phyloP scores from a whole-genome alignment of 2,888 invertebrate species.

The Cepaea hortensis region DNA sequence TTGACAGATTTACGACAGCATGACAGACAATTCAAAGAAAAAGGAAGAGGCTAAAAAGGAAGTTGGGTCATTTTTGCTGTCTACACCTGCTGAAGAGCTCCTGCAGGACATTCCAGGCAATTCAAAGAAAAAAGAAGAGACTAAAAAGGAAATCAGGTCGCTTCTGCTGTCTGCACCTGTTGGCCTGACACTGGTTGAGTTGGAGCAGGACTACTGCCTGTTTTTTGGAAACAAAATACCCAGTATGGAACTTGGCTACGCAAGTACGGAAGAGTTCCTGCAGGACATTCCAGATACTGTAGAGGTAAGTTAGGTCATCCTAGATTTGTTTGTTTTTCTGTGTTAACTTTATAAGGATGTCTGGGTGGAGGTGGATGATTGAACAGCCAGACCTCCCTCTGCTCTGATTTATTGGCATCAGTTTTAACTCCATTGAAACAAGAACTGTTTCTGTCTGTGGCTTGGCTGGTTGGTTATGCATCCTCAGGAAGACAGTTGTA shows the following conservation, averaged over 20 bases:
- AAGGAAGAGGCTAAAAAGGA: slow-evolving; percentile 60
- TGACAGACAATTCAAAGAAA: slow-evolving; percentile 44
- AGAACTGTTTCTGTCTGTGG: too few species aligned
- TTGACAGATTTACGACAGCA: not conserved
- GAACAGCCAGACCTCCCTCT: too few species aligned
- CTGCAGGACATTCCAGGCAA: slow-evolving; percentile 59
- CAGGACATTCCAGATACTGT: slow-evolving; percentile 65
- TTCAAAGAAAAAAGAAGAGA: slow-evolving; percentile 60
- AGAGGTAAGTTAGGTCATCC: slow-evolving; percentile 1
- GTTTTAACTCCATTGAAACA: too few species aligned
- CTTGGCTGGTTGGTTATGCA: not conserved
- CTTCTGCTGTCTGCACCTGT: slow-evolving; percentile 64
- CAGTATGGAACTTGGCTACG: slow-evolving; percentile 61
- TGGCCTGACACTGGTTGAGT: slow-evolving; percentile 57
- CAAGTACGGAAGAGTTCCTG: slow-evolving; percentile 59
- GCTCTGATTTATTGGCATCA: too few species aligned
- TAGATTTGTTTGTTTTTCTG: not conserved
- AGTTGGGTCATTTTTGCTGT: slow-evolving; percentile 64
- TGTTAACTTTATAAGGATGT: too few species aligned
- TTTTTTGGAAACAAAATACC: slow-evolving; percentile 63
- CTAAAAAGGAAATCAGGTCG: slow-evolving; percentile 63
- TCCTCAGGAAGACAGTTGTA: too few species aligned
- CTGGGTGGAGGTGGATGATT: too few species aligned
- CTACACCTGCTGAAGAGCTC: slow-evolving; percentile 64
- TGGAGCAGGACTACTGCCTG: slow-evolving; percentile 59